These are phyloP conservation scores for Macaria liturata DNA, from an alignment of 2,888 invertebrate species.

Conservation along the genomic window DNA sequence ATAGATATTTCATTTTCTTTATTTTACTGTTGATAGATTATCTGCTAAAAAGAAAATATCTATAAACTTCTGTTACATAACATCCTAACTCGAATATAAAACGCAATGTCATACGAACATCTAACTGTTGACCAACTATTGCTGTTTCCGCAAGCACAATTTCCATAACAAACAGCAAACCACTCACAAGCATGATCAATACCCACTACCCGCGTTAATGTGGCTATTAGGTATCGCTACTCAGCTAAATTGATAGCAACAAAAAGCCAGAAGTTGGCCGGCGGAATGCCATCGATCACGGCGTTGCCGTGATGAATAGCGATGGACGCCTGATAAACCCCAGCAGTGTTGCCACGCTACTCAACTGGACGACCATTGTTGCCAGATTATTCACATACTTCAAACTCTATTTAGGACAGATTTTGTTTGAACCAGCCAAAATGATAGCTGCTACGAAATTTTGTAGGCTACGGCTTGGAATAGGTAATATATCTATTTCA, in stretches of 20 bases:
- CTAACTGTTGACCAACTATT: not conserved
- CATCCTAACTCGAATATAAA: too few relatives aligned
- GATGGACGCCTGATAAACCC: constrained; percentile 48
- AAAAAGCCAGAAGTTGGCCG: constrained; percentile 30
- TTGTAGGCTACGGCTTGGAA: too few relatives aligned
- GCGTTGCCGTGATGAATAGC: constrained; percentile 57
- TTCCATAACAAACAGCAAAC: constrained; percentile 8
- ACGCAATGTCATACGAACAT: too few relatives aligned
- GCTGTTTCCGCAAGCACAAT: not conserved
- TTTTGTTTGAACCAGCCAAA: too few relatives aligned
- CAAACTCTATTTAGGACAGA: too few relatives aligned
- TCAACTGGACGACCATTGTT: constrained; percentile 9
- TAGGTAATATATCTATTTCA: too few relatives aligned
- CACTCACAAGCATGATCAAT: constrained; percentile 6
- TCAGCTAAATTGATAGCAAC: constrained; percentile 36
- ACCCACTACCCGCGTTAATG: constrained; percentile 3
- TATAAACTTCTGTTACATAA: too few relatives aligned
- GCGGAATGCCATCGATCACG: constrained; percentile 56
- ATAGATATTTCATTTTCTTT: too few relatives aligned
- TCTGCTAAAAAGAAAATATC: too few relatives aligned
- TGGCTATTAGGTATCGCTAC: constrained; percentile 14
- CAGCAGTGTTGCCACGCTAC: constrained; percentile 15
- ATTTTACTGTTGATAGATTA: too few relatives aligned
- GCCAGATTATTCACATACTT: too few relatives aligned
- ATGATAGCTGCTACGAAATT: too few relatives aligned